Conservation (phyloP, 2,113 vertebrate genomes). For the Pontoporia blainvillei region DNA sequence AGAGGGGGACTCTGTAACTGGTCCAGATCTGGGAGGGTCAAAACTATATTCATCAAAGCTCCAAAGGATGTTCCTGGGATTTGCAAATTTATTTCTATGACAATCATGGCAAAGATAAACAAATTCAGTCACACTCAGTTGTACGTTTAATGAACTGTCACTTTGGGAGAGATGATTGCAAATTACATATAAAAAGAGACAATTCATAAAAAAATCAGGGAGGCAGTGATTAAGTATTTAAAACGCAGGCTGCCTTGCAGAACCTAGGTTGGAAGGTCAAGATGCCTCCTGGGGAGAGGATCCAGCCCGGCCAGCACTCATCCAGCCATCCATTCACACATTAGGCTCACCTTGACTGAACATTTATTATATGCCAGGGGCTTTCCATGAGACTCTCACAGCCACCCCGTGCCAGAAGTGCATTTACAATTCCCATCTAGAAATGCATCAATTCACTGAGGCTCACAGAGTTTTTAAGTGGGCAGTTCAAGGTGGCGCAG, state of each 20-base stretch:
- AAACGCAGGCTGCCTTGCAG: background rate
- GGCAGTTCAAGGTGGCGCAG: background rate
- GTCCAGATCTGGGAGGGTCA: background rate
- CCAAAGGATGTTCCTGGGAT: background rate
- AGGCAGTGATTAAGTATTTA: conserved; percentile 41
- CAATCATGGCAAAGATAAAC: conserved; percentile 55
- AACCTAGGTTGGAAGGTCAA: background rate
- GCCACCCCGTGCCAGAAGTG: background rate
- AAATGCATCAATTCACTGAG: background rate
- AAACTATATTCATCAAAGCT: background rate
- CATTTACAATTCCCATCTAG: rapidly evolving
- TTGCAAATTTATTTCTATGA: conserved; percentile 24
- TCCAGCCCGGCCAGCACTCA: rapidly evolving
- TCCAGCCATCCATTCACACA: rapidly evolving
- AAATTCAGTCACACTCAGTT: conserved; percentile 29
- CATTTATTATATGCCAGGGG: background rate
- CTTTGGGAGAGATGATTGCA: conserved; percentile 57
- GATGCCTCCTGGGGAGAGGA: background rate
- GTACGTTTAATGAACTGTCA: conserved; percentile 61
- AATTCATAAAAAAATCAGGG: conserved; percentile 18
- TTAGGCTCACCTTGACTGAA: background rate
- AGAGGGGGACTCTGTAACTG: too few relatives aligned
- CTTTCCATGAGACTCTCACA: background rate
- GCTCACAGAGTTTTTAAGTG: background rate
- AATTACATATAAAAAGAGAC: conserved; percentile 60